Evolutionary conservation across 2,888 invertebrate genomes (phyloP), one percentile per base, ranked within the genome.

Genomic region (Caenorhabditis uteleia): DNA sequence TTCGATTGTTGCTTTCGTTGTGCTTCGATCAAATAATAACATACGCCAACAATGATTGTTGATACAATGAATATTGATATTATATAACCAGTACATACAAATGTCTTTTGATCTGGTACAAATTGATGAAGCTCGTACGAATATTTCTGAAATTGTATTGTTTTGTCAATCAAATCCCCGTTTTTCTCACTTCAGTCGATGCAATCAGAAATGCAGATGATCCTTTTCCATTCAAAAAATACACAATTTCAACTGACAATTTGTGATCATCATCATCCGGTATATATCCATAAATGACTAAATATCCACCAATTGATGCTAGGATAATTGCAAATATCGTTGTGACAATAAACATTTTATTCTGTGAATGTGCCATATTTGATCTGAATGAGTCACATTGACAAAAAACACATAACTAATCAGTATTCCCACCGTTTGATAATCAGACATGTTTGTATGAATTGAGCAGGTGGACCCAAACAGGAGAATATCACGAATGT

Each of bases 181-280:
- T 20, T 4, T 18, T 26, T 29, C n/a, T 29, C 14, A 31, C 21
- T 3, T 20, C 7, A 16, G 14, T 4, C 7, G 34, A 14, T 2
- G 23, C 36, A 45, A 61, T 55, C 20, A 61, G 34, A 21, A 55
- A 61, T 10, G 60, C 49, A 33, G 38, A 36, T 16, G 49, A 44
- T 16, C 60, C 60, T 29, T 55, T 50, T 23, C 60, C 60, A 46
- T 61, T 61, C 49, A 61, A 31, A 25, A 50, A 49, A 21, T 61
- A 55, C 2, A 61, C 60, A 18, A 61, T 61, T 2, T 33, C 26
- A 2, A 36, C 21, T 1, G 60, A 43, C 18, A 46, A 45, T 12
- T 12, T 2, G 6, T 18, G 16, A n/a, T 61, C 60, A 2, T 34
- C 23, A 4, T n/a, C 2, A 1, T 54, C 45, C 1, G 60, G 55